Evolutionary conservation across 2,888 invertebrate genomes (phyloP).

Genomic region (Pollenia amentaria): DNA sequence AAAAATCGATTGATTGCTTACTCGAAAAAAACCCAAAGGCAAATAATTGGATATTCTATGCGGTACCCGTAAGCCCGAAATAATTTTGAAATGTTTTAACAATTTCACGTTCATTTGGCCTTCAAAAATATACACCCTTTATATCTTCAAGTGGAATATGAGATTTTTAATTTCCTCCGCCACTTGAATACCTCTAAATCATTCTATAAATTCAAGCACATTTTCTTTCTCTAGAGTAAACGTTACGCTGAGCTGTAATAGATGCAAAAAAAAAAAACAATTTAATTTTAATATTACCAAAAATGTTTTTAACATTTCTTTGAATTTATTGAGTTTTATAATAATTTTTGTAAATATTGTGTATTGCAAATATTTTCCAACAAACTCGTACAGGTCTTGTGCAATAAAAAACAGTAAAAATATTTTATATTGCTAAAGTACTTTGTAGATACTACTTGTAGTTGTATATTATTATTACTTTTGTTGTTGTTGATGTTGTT

Average conservation of each 20-base stretch:
- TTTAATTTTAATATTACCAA: slow-evolving; percentile 60
- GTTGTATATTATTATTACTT: neutral
- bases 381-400: slow-evolving; percentile 15
- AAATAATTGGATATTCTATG: no score
- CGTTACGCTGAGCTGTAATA: neutral
- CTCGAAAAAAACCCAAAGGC: no score
- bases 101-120: no score
- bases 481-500: slow-evolving; percentile 2
- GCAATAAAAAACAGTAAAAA: slow-evolving; percentile 8
- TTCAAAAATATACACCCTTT: no score
- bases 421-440: slow-evolving; percentile 25
- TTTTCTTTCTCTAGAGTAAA: slow-evolving; percentile 1
- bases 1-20: no score
- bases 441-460: slow-evolving; percentile 3
- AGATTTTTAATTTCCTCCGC: neutral
- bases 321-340: slow-evolving; percentile 68
- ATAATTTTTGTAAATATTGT: slow-evolving; percentile 60
- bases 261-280: slow-evolving; percentile 13
- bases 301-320: slow-evolving; percentile 49
- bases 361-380: slow-evolving; percentile 51
- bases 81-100: no score
- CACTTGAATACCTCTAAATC: slow-evolving; percentile 17
- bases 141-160: no score
- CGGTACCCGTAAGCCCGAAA: no score
- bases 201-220: neutral